Percentiles rank a stretch among this genome's conserved stretches.
Evolutionary conservation across 2,888 invertebrate genomes (phyloP).

Genomic region (Catonia carolina): DNA sequence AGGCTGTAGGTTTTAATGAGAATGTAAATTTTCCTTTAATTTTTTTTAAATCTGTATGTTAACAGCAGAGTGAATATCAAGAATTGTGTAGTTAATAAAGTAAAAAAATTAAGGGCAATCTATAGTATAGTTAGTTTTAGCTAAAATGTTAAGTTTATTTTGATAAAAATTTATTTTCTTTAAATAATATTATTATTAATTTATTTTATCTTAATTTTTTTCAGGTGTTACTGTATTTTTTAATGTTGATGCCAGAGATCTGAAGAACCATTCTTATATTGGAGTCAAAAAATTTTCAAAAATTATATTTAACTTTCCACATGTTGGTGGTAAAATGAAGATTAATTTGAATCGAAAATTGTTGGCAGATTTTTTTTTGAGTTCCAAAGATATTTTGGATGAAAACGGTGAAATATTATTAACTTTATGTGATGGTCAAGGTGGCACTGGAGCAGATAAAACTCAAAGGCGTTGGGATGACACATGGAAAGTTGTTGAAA

Average conservation of each 20-base stretch:
- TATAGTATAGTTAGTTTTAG: too few species aligned
- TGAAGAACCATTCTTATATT: conserved; percentile 39
- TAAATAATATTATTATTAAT: too few species aligned
- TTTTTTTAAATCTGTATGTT: too few species aligned
- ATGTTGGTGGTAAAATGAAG: conserved; percentile 54
- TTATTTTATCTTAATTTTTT: too few species aligned
- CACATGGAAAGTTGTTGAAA: conserved; percentile 51
- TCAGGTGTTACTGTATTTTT: conserved; percentile 45
- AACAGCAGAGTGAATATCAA: too few species aligned
- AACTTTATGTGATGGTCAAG: conserved; percentile 51
- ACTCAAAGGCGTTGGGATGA: conserved; percentile 47
- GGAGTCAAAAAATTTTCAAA: conserved; percentile 41
- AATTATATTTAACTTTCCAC: conserved; percentile 57
- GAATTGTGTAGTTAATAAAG: too few species aligned
- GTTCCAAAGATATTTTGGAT: conserved; percentile 41
- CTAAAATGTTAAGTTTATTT: too few species aligned
- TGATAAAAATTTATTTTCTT: too few species aligned
- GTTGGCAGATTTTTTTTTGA: conserved; percentile 46
- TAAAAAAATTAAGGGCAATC: too few species aligned
- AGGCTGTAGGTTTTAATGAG: too few species aligned
- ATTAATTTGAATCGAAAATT: conserved; percentile 50
- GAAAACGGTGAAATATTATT: conserved; percentile 42
- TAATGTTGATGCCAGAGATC: conserved; percentile 48
- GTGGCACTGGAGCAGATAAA: conserved; percentile 43
- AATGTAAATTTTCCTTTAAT: too few species aligned